Evolutionary conservation across 2,797 vertebrate genomes (phyloP).

Genomic region (Liasis olivaceus): DNA sequence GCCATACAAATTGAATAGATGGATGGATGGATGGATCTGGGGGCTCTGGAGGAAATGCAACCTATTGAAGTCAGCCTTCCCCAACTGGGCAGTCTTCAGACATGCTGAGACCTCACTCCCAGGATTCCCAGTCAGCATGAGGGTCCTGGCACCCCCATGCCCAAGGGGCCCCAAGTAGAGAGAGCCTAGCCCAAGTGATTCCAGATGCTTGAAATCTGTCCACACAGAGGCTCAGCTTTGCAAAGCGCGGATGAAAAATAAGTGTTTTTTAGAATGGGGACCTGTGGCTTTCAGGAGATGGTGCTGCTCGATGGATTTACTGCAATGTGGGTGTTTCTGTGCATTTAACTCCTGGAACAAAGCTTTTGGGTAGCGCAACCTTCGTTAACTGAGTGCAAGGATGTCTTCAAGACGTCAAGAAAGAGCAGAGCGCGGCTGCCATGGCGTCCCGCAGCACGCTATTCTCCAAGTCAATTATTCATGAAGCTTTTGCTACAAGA

Average conservation of each 20-base stretch:
- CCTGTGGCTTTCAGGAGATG: not conserved
- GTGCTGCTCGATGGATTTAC: not conserved
- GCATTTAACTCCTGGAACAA: slow-evolving; percentile 8
- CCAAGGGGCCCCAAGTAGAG: not conserved
- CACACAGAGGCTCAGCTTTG: rapidly evolving
- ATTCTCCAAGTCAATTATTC: slow-evolving; percentile 67
- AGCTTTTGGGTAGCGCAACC: slow-evolving; percentile 16
- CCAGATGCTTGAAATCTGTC: not conserved
- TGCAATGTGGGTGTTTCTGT: not conserved
- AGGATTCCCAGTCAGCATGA: not conserved
- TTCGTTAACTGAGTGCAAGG: not conserved
- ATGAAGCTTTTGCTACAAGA: slow-evolving; percentile 63
- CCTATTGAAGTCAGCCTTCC: no score
- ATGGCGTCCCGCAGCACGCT: rapidly evolving
- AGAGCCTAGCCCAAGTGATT: not conserved
- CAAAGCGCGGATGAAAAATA: rapidly evolving
- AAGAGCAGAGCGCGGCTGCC: not conserved
- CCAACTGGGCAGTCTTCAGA: not conserved
- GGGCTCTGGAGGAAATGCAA: no score
- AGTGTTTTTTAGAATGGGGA: not conserved
- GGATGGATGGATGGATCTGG: no score
- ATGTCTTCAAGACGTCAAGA: slow-evolving; percentile 14
- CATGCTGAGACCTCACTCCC: not conserved
- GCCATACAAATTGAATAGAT: not conserved
- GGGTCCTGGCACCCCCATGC: not conserved